Base-by-base conservation (phyloP, 1,140 invertebrate species). In the Drosophila punjabiensis region DNA sequence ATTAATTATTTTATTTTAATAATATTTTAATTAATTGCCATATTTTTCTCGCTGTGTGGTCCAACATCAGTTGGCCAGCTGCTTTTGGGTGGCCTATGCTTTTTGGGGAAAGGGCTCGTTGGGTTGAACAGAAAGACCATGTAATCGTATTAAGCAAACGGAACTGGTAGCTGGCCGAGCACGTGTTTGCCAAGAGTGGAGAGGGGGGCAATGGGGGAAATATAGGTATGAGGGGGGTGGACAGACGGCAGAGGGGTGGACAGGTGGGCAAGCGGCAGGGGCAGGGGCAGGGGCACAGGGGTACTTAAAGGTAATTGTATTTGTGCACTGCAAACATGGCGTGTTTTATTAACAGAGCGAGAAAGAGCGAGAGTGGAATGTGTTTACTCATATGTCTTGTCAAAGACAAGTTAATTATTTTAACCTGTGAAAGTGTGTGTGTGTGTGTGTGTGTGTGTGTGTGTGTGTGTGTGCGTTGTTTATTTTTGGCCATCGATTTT, bases 361-460 rank as follows among this genome's bases (percentile, higher is more conserved):
- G 58, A 39, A 28, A 18, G 10, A 53, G 53, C 20, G 53, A 48
- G 41, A 62, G 66, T 58, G 55, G 70, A 70, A 67, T 86, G 86
- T 89, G 73, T 85, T 88, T 89, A 85, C 84, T 79, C 85, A 89
- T 85, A 88, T 90, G 86, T 82, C 87, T 76, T 89, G 82, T 71
- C 80, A 85, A 81, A 90, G 86, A 90, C 87, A 90, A 86, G 82
- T 90, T 90, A 90, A 90, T 90, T 90, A 90, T 90, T 90, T 90
- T 81, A 81, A 64, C 78, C 69, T 80, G 76, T 80, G 69, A 63
- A 59, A 52, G 55, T 13, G 37, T 39, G 18, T 59, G 43, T 69
- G 28, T 33, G 24, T 37, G 30, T 75, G 32, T 62, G 32, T 16
- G 32, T 43, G n/a, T n/a, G n/a, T n/a, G 55, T 13, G 37, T 39